phyloP scores from a whole-genome alignment of 2,888 invertebrate species.

The Listrodromus nycthemerus region DNA sequence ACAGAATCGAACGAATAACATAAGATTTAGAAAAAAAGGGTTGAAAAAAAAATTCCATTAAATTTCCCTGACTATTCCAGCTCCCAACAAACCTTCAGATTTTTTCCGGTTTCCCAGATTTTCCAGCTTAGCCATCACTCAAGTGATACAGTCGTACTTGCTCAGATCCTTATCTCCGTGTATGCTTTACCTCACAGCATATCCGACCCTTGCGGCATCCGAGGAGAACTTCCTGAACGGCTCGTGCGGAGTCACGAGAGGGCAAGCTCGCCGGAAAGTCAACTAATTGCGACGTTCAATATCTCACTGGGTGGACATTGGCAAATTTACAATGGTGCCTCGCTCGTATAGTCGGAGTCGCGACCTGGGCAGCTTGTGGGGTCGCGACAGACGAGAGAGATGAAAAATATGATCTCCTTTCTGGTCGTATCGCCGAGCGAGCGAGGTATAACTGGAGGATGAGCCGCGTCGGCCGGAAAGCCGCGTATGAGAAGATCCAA shows the following conservation, averaged over 20 bases:
- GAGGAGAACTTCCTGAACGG: background rate
- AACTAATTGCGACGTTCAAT: background rate
- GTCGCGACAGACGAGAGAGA: conserved; percentile 3
- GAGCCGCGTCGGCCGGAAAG: background rate
- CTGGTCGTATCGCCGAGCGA: background rate
- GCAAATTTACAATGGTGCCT: background rate
- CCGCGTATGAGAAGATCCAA: background rate
- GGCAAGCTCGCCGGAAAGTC: background rate
- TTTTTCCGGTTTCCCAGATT: too few species aligned
- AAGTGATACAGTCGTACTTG: too few species aligned
- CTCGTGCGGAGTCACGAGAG: background rate
- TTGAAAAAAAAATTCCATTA: too few species aligned
- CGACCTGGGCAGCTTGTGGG: background rate
- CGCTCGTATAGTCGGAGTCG: background rate
- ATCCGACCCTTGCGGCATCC: too few species aligned
- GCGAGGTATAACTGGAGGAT: background rate
- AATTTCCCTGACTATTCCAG: too few species aligned
- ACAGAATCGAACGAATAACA: too few species aligned
- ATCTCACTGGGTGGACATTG: background rate
- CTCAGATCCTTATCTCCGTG: too few species aligned
- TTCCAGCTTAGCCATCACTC: too few species aligned
- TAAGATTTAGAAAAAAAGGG: too few species aligned
- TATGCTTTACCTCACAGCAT: background rate
- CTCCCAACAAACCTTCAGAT: too few species aligned
- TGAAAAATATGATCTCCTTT: conserved; percentile 18